Evolutionary conservation across 2,888 invertebrate species (phyloP).

Genomic region (Drosophila macrospina): DNA sequence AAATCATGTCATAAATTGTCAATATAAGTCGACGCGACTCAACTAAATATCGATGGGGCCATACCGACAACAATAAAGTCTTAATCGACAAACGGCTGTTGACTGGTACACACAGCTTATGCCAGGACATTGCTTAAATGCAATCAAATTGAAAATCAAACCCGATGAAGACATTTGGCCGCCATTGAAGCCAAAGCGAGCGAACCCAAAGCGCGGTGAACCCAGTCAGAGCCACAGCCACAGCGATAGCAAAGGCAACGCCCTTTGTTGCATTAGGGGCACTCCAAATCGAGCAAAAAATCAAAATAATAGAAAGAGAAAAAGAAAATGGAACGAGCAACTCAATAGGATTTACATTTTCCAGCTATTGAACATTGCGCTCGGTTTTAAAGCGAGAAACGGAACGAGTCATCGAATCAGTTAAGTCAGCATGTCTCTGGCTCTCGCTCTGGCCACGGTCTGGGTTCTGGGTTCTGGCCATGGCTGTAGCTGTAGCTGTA

Average conservation of each 20-base stretch:
- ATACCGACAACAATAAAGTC: conserved; percentile 36
- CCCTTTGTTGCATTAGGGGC: conserved; percentile 67
- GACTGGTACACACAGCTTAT: conserved; percentile 40
- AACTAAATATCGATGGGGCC: conserved; percentile 28
- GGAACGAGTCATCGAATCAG: conserved; percentile 64
- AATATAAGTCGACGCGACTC: conserved; percentile 26
- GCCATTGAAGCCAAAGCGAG: conserved; percentile 56
- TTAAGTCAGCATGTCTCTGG: conserved; percentile 72
- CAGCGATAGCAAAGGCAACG: conserved; percentile 21
- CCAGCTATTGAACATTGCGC: conserved; percentile 74
- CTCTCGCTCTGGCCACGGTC: background rate
- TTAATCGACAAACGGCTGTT: conserved; percentile 43
- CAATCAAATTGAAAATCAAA: conserved; percentile 75
- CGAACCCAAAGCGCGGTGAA: conserved; percentile 46
- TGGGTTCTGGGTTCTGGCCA: too few relatives aligned
- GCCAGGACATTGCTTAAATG: conserved; percentile 64
- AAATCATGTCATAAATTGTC: conserved; percentile 68
- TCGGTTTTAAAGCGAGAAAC: conserved; percentile 52
- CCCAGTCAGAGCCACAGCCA: conserved; percentile 14
- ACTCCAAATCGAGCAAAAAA: conserved; percentile 16
- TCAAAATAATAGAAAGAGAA: conserved; percentile 21
- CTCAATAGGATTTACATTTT: conserved; percentile 79
- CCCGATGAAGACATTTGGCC: conserved; percentile 70
- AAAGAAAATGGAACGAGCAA: conserved; percentile 41
- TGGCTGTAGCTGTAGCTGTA: background rate